Evolutionary conservation across 2,888 invertebrate species (phyloP).

Genomic region (Bursaphelenchus okinawaensis): DNA sequence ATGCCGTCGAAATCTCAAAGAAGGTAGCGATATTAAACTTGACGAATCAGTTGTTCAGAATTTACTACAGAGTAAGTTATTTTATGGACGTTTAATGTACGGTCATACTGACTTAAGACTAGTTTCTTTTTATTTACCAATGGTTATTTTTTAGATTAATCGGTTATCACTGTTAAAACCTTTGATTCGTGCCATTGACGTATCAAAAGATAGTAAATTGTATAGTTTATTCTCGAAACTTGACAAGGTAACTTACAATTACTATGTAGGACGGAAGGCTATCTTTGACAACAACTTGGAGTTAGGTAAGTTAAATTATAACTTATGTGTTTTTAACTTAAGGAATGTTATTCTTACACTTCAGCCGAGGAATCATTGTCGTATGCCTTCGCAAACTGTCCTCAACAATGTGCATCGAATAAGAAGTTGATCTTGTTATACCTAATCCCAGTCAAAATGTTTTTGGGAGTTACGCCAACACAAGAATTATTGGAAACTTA

Average conservation of each 20-base stretch:
- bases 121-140: conserved; percentile 9
- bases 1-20: conserved; percentile 69
- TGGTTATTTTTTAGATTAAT: conserved; percentile 60
- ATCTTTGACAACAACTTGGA: conserved; percentile 97
- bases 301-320: conserved; percentile 65
- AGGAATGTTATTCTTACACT: conserved; percentile 44
- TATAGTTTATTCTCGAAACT: conserved; percentile 70
- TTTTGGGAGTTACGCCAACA: conserved; percentile 88
- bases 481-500: conserved; percentile 76
- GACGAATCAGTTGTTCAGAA: conserved; percentile 92
- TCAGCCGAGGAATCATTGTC: conserved; percentile 81
- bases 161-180: conserved; percentile 71
- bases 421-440: conserved; percentile 88
- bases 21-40: conserved; percentile 89
- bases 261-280: conserved; percentile 91
- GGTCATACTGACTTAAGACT: too few relatives aligned
- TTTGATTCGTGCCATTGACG: conserved; percentile 89
- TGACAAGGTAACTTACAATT: conserved; percentile 88
- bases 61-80: conserved; percentile 80
- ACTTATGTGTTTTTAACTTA: not conserved
- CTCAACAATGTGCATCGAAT: conserved; percentile 72
- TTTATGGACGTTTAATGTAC: not conserved
- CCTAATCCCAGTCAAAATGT: conserved; percentile 69
- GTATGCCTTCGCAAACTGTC: conserved; percentile 84
- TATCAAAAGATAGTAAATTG: conserved; percentile 61